Evolutionary conservation across 2,797 vertebrate genomes (phyloP), one percentile per base, ranked within the genome.

Genomic region (Staurois parvus): DNA sequence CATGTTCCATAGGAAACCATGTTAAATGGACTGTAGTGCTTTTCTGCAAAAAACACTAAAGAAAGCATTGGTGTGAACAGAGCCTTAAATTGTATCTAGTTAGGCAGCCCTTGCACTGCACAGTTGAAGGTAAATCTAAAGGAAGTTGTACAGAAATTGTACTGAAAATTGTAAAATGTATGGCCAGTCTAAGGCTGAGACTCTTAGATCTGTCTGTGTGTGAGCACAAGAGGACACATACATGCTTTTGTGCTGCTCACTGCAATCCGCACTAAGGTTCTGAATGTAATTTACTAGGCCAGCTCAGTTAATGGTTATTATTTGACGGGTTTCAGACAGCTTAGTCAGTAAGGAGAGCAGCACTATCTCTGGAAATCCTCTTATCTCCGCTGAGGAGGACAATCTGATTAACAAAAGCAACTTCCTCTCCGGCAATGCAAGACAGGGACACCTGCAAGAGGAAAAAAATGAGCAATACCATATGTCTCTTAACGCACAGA

Each of bases 381-480:
- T 85, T 79, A 85, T 79, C 56, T 85, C 59, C n/a, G 28, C 68
- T 73, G 48, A 79, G 69, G 24, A 73, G 34, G 56, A 79, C 83
- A 85, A 85, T 85, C 83, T 73, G 76, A 85, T 85, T 85, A 85
- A 79, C 34, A 73, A 73, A 85, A 74, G 26, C 37, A 84, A 85
- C 69, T 84, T 84, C 83, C 83, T 84, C 69, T 28, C 52, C 42
- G 67, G 45, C 62, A 62, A 56, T 62, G 15, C 32, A 78, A 72
- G 76, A 64, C 37, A 70, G n/a, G 15, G 69, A 72, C 40, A 64
- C 42, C 59, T 11, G 68, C n/a, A 45, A 62, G 66, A 68, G 52
- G 52, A 84, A 32, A 69, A 29, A 64, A 79, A 70, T 56, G 48
- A 79, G 37, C 28, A 84, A 56, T 80, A 34, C 12, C 21, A 24